Evolutionary conservation across 1,140 invertebrate species (phyloP).

Genomic region (Heliconius congener): DNA sequence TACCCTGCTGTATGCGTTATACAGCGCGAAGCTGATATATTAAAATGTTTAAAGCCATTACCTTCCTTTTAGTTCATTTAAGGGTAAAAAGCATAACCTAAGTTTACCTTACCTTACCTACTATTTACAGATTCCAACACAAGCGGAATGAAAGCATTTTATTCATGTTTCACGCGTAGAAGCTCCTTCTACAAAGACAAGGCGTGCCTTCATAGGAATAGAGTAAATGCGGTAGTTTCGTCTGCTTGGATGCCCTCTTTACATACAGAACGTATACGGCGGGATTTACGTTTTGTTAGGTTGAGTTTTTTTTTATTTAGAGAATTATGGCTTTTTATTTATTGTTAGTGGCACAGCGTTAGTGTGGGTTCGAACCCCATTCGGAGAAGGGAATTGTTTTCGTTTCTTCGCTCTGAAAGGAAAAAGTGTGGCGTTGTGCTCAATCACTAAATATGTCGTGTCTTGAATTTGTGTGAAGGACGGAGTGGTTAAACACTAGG

Average conservation of each 20-base stretch:
- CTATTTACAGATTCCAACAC: constrained; percentile 1
- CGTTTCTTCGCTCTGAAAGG: neutral
- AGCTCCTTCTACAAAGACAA: constrained; percentile 10
- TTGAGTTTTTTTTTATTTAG: neutral
- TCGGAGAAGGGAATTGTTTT: neutral
- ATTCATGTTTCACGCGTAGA: constrained; percentile 12
- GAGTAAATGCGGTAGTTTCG: constrained; percentile 10
- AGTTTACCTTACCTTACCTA: neutral
- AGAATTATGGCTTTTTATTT: neutral
- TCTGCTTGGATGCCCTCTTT: constrained; percentile 8
- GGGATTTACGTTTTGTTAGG: neutral
- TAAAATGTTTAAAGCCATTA: neutral
- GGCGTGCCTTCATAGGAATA: constrained; percentile 5
- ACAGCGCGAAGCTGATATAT: neutral
- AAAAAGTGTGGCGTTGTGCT: neutral
- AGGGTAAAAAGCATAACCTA: constrained; percentile 4
- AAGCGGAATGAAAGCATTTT: constrained; percentile 11
- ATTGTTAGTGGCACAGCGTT: neutral
- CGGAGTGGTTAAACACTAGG: neutral
- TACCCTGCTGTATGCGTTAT: no score
- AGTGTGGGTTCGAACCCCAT: neutral
- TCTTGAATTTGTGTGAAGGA: neutral
- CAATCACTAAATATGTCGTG: neutral
- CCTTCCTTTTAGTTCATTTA: neutral
- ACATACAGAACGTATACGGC: neutral